Percentiles rank a stretch among this genome's conserved stretches.
phyloP scores from a whole-genome alignment of 2,797 vertebrate species.

The Pipistrellus kuhlii region DNA sequence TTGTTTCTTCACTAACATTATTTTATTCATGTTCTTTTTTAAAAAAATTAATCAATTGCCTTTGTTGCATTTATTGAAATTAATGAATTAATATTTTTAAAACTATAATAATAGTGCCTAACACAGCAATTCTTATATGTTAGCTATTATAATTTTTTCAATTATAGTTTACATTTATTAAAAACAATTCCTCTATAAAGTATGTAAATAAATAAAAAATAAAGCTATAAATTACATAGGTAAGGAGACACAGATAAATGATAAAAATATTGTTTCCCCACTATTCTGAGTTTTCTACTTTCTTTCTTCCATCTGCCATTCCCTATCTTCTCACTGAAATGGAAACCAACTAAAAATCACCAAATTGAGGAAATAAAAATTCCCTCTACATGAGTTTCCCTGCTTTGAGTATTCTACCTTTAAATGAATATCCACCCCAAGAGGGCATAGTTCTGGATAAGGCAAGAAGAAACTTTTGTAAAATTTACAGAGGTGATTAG shows the following conservation, averaged over 20 bases:
- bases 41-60: not conserved
- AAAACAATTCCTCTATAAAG: not conserved
- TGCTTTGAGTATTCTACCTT: not conserved
- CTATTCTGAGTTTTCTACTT: conserved; percentile 30
- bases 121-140: not conserved
- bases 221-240: conserved; percentile 2
- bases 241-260: not conserved
- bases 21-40: not conserved
- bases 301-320: conserved; percentile 22
- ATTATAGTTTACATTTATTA: not conserved
- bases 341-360: not conserved
- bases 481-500: not conserved
- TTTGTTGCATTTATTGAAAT: not conserved
- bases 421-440: not conserved
- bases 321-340: not conserved
- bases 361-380: not conserved
- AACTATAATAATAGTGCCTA: not conserved
- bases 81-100: not conserved
- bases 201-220: not conserved
- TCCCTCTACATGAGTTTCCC: not conserved
- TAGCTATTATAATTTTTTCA: not conserved
- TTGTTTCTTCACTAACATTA: not conserved
- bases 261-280: not conserved
- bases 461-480: not conserved
- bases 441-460: not conserved